A percentile compares a stretch with the other conserved stretches of the same genome.
Conservation (phyloP, 1,140 invertebrate genomes). For the Cydia amplana region DNA sequence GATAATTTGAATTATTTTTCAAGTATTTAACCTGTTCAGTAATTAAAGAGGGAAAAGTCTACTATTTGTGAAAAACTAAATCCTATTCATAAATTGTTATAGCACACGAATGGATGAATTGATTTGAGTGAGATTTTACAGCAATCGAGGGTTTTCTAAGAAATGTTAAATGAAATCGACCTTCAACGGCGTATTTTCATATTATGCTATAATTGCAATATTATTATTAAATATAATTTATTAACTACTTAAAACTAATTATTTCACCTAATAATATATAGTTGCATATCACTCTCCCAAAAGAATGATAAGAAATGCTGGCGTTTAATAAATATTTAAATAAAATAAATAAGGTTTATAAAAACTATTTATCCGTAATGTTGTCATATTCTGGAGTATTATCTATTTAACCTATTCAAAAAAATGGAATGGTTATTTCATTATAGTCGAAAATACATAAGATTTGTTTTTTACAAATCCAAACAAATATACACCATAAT, state of each 20-base stretch:
- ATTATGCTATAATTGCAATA: slow-evolving; percentile 16
- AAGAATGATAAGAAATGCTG: neutral
- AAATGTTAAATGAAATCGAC: neutral
- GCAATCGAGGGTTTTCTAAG: too few species aligned
- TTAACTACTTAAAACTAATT: slow-evolving; percentile 11
- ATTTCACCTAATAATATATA: neutral
- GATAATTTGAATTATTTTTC: too few species aligned
- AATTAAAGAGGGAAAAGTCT: too few species aligned
- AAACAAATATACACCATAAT: neutral
- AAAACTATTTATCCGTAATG: too few species aligned
- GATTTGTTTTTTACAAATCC: neutral
- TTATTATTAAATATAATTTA: too few species aligned
- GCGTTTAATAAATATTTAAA: neutral
- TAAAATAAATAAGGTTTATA: too few species aligned
- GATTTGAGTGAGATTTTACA: too few species aligned
- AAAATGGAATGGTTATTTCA: neutral
- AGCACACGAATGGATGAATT: too few species aligned
- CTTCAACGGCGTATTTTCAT: neutral
- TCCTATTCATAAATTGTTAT: too few species aligned
- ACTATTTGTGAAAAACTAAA: too few species aligned
- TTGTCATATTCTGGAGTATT: neutral
- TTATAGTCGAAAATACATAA: neutral
- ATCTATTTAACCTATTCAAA: neutral
- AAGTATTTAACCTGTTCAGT: too few species aligned
- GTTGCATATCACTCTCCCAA: slow-evolving; percentile 10